Percentiles rank a stretch among this genome's conserved stretches.
phyloP scores from a whole-genome alignment of 2,888 invertebrate genomes.

The Drosophila quinaria region DNA sequence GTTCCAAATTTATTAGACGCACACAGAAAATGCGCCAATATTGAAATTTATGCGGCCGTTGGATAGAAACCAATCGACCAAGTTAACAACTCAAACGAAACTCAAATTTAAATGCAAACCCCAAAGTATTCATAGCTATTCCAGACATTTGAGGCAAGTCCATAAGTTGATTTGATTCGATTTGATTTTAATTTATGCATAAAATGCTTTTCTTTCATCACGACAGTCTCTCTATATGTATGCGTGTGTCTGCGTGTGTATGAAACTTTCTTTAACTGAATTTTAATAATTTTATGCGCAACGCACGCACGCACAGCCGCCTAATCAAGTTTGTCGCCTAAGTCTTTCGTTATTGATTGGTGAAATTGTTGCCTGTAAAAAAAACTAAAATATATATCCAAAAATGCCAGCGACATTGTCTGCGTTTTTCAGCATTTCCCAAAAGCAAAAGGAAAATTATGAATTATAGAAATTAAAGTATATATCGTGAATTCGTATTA shows the following conservation, averaged over 20 bases:
- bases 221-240: constrained; percentile 35
- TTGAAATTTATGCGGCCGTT: constrained; percentile 74
- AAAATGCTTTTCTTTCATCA: constrained; percentile 82
- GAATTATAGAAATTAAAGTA: not conserved
- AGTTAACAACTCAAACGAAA: constrained; percentile 13
- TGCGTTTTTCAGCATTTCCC: not conserved
- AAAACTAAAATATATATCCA: not conserved
- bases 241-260: constrained; percentile 20
- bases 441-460: not conserved
- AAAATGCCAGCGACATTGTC: not conserved
- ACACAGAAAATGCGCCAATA: constrained; percentile 77
- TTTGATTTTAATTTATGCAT: constrained; percentile 81
- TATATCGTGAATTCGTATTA: no score
- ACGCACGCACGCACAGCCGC: constrained; percentile 73
- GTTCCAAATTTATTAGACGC: constrained; percentile 76
- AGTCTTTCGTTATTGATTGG: constrained; percentile 82
- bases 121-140: not conserved
- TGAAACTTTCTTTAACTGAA: constrained; percentile 81
- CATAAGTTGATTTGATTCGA: constrained; percentile 80
- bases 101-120: not conserved
- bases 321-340: constrained; percentile 82
- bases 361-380: constrained; percentile 66
- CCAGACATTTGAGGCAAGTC: constrained; percentile 43
- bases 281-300: constrained; percentile 82
- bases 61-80: constrained; percentile 48